These are phyloP conservation scores for Triplophysa bombifrons DNA, from an alignment of 2,797 vertebrate species.

Conservation along the genomic window DNA sequence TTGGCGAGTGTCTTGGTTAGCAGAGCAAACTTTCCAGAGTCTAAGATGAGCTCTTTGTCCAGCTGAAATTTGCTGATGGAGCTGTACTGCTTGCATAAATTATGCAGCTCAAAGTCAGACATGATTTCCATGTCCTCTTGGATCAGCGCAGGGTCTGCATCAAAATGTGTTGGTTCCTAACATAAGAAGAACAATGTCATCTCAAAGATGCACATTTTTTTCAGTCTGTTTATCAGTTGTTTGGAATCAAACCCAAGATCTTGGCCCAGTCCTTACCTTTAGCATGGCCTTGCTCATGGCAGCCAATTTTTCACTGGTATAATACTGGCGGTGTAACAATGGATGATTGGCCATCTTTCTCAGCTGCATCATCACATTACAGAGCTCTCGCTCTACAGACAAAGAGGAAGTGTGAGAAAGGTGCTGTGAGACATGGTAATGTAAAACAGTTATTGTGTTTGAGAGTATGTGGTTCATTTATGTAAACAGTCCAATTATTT, in stretches of 20 bases:
- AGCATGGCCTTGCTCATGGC: constrained; percentile 94
- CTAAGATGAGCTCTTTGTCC: constrained; percentile 82
- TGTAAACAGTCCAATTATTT: background rate
- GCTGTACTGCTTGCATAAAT: constrained; percentile 88
- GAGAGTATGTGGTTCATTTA: background rate
- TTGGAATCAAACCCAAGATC: background rate
- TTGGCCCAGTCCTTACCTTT: constrained; percentile 75
- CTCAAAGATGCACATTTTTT: background rate
- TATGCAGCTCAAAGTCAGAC: constrained; percentile 96
- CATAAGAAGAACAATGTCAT: background rate
- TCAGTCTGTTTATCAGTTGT: background rate
- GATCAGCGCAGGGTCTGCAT: constrained; percentile 89
- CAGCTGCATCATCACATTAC: constrained; percentile 95
- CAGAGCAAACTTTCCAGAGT: constrained; percentile 92
- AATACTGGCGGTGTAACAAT: constrained; percentile 91
- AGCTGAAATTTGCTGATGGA: constrained; percentile 84
- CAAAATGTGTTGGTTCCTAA: constrained; percentile 91
- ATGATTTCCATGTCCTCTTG: constrained; percentile 98
- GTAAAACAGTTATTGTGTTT: background rate
- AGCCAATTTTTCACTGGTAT: constrained; percentile 87
- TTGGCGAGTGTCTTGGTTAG: constrained; percentile 81
- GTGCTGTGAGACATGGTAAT: too few species aligned
- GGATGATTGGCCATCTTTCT: constrained; percentile 99
- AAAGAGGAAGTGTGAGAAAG: background rate
- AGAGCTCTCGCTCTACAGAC: constrained; percentile 82